Conservation (phyloP, 2,888 invertebrate species). For the Temnothorax rugatulus region DNA sequence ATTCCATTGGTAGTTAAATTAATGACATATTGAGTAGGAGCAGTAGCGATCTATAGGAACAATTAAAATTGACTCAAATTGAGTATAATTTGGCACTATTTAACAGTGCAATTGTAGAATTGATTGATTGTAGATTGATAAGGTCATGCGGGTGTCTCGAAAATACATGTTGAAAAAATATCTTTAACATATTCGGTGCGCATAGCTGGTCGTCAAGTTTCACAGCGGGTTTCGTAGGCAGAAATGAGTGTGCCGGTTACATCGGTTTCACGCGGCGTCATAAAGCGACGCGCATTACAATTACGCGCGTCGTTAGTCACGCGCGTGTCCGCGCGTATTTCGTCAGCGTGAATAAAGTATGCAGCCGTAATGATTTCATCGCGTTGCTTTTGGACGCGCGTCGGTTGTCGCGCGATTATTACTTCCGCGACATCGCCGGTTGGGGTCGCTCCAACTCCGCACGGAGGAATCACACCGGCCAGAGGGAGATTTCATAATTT, state of each 20-base stretch:
- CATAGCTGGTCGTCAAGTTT: background rate
- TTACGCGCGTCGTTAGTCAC: constrained; percentile 32
- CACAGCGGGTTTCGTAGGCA: background rate
- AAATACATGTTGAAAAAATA: background rate
- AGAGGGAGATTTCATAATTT: background rate
- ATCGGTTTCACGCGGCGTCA: background rate
- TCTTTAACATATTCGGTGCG: background rate
- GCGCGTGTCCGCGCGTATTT: constrained; percentile 14
- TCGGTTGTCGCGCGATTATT: constrained; percentile 43
- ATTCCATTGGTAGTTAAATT: no score
- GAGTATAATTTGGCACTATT: no score
- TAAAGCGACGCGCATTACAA: constrained; percentile 26
- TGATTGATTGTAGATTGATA: no score
- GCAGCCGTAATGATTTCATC: constrained; percentile 41
- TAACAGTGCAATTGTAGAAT: background rate
- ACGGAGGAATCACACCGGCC: background rate
- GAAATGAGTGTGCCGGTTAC: constrained; percentile 9
- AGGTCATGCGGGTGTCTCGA: background rate
- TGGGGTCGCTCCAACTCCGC: background rate
- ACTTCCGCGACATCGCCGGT: constrained; percentile 41
- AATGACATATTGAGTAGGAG: no score
- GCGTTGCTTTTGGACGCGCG: constrained; percentile 41
- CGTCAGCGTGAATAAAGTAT: constrained; percentile 17
- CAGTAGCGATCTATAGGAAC: no score
- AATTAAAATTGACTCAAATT: no score